These are phyloP conservation scores for Graptemys geographica DNA, from an alignment of 2,797 vertebrate species.

Conservation along the genomic window DNA sequence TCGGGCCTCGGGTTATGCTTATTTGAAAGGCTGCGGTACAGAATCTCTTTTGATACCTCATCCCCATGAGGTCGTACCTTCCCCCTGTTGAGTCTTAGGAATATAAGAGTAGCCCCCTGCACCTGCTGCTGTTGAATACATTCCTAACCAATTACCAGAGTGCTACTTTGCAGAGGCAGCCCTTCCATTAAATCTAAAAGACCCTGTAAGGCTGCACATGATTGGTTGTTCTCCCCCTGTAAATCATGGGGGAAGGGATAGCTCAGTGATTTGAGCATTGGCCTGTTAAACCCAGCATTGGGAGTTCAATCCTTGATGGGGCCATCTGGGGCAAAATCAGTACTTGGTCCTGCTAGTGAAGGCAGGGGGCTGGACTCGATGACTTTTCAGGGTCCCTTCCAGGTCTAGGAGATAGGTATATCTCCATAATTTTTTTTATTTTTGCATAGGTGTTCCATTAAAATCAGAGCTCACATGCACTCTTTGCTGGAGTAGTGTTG, in stretches of 20 bases:
- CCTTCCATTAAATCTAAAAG: background rate
- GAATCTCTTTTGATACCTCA: background rate
- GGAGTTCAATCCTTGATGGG: too few species aligned
- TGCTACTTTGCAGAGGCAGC: background rate
- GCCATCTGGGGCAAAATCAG: too few species aligned
- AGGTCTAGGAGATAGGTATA: too few species aligned
- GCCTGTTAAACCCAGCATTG: too few species aligned
- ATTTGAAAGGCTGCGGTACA: background rate
- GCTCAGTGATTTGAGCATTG: too few species aligned
- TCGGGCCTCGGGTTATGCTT: background rate
- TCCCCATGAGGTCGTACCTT: background rate
- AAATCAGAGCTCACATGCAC: background rate
- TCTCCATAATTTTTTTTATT: too few species aligned
- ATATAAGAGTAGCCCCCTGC: background rate
- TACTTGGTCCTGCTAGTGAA: too few species aligned
- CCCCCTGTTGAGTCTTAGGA: rapidly evolving
- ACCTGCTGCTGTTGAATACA: background rate
- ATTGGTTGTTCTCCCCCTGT: rapidly evolving
- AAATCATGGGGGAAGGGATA: too few species aligned
- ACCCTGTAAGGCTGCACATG: background rate
- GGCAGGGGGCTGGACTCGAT: too few species aligned
- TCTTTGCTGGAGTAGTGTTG: background rate
- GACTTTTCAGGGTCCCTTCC: too few species aligned
- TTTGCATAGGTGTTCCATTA: background rate
- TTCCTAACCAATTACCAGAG: background rate